Base-by-base conservation (phyloP, 2,113 vertebrate genomes). In the Jaculus jaculus region DNA sequence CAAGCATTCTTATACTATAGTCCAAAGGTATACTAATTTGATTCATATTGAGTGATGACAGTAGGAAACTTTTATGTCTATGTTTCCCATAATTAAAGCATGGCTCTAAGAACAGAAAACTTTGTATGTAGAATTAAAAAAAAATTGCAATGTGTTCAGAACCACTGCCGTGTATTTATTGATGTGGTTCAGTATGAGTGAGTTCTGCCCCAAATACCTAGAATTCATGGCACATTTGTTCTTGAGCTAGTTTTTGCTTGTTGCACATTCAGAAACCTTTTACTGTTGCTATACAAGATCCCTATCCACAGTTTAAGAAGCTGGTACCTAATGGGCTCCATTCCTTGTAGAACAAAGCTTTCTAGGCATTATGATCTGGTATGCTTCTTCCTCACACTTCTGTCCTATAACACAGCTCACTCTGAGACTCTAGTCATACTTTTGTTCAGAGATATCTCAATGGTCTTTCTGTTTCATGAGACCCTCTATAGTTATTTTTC, bases 81-180 rank as follows among this genome's bases (percentile, higher is more conserved):
- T 58, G 66, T 85, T 85, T 72, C 58, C 16, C 34, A 23, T 85
- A 68, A 71, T 34, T 51, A 72, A 58, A 5, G 58, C n/a, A 37
- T 69, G 65, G 71, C 71, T 85, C 68, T 58, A 60, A 72, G 83
- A 39, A n/a, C 51, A 72, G 47, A 85, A 84, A 28, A 72, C n/a
- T 26, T 61, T 85, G 51, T 26, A 58, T 30, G 9, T 37, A 34
- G 32, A 26, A 15, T 85, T 85, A 71, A 37, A 63, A 63, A 58
- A 32, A 71, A 15, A 58, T 13, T 51, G 47, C 34, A 58, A 72
- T 85, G 30, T 71, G n/a, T 60, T 85, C 51, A 71, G 47, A 58
- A 72, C 47, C n/a, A 58, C 20, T 17, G 61, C 61, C 21, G 61
- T 20, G 24, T 2, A 63, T 24, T 63, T 2, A 63, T 24, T 63